These are phyloP conservation scores for Planococcus citri DNA, from an alignment of 1,140 invertebrate genomes.

Conservation along the genomic window DNA sequence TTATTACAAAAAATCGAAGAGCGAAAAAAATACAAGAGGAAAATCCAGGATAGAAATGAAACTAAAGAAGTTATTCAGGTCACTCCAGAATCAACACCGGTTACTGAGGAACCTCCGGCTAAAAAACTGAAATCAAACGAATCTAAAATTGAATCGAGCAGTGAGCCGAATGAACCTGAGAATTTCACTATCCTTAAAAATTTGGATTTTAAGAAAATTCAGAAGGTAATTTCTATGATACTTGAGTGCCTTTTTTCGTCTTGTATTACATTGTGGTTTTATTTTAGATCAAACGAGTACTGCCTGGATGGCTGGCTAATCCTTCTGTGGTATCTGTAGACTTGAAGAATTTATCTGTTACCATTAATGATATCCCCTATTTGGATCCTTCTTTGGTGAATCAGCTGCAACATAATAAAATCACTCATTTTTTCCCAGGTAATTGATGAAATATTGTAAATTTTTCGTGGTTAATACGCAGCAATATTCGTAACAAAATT, in stretches of 20 bases:
- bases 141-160: not conserved
- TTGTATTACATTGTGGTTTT: too few relatives aligned
- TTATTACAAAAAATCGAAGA: not conserved
- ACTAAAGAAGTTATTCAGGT: not conserved
- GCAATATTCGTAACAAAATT: not conserved
- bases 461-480: not conserved
- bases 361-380: slow-evolving; percentile 44
- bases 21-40: not conserved
- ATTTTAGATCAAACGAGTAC: slow-evolving; percentile 32
- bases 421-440: slow-evolving; percentile 61
- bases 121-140: not conserved
- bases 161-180: not conserved
- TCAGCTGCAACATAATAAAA: slow-evolving; percentile 54
- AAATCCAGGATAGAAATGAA: not conserved
- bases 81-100: not conserved
- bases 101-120: not conserved
- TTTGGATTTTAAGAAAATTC: slow-evolving; percentile 1
- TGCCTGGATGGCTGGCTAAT: slow-evolving; percentile 76
- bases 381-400: slow-evolving; percentile 49
- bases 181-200: not conserved
- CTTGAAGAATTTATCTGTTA: slow-evolving; percentile 44
- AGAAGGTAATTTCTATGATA: not conserved
- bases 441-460: slow-evolving; percentile 11
- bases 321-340: slow-evolving; percentile 61
- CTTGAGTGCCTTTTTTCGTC: too few relatives aligned